phyloP scores from a whole-genome alignment of 2,888 invertebrate species.

The Acanthosepion pharaonis region DNA sequence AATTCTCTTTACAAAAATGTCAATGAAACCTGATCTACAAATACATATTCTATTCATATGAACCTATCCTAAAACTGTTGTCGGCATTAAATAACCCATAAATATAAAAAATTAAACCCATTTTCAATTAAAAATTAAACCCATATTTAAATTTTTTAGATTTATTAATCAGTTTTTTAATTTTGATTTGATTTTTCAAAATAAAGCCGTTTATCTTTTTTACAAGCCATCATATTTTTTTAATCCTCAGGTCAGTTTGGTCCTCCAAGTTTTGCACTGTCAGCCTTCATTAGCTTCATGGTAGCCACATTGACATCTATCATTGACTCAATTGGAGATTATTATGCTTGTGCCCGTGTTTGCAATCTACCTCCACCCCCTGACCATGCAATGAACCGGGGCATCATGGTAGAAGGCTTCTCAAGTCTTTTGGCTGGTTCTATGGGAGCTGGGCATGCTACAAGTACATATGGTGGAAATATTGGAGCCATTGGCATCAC shows the following conservation, averaged over 20 bases:
- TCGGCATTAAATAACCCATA: too few species aligned
- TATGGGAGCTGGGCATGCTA: constrained; percentile 89
- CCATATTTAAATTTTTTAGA: too few species aligned
- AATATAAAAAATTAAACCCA: too few species aligned
- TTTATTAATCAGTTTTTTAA: too few species aligned
- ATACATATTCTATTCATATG: too few species aligned
- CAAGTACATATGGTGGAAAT: constrained; percentile 91
- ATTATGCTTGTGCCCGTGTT: constrained; percentile 85
- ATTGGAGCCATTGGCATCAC: constrained; percentile 92
- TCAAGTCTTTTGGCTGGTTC: constrained; percentile 87
- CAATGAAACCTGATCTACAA: too few species aligned
- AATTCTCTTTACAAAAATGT: too few species aligned
- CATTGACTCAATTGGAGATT: constrained; percentile 82
- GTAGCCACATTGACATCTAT: constrained; percentile 66
- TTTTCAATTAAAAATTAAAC: too few species aligned
- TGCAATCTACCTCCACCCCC: constrained; percentile 86
- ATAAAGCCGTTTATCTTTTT: too few species aligned
- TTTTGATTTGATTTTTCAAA: too few species aligned
- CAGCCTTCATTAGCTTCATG: constrained; percentile 64
- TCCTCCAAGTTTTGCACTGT: constrained; percentile 58
- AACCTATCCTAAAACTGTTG: too few species aligned
- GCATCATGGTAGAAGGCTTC: constrained; percentile 82
- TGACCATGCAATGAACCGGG: constrained; percentile 87
- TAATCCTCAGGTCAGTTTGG: constrained; percentile 64
- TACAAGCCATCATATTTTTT: not conserved